These are phyloP conservation scores for Caenorhabditis latens DNA, from an alignment of 1,140 invertebrate genomes.

Conservation along the genomic window DNA sequence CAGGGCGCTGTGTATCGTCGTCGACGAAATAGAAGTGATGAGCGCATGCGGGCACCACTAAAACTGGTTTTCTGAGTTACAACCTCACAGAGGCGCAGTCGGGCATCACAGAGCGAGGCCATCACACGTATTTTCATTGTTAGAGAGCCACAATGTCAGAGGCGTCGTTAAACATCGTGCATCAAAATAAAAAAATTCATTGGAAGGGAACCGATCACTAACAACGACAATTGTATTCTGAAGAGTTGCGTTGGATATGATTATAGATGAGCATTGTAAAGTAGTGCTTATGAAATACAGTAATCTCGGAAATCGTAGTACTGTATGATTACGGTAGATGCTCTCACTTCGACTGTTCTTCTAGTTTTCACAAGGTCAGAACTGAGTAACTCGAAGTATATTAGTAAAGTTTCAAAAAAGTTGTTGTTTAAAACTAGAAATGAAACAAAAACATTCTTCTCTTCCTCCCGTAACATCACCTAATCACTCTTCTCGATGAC, in stretches of 20 bases:
- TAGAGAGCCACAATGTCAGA: background rate
- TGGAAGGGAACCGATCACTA: background rate
- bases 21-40: constrained; percentile 33
- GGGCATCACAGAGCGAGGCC: constrained; percentile 42
- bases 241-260: background rate
- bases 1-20: constrained; percentile 1
- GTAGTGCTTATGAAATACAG: too few species aligned
- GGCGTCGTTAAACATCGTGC: constrained; percentile 8
- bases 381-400: too few species aligned
- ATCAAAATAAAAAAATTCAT: constrained; percentile 13
- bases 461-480: background rate
- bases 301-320: too few species aligned
- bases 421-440: background rate
- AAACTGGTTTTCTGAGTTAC: constrained; percentile 55
- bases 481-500: constrained; percentile 37
- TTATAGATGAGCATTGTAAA: background rate
- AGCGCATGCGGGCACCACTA: constrained; percentile 52
- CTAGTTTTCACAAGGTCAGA: too few species aligned
- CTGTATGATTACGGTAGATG: too few species aligned
- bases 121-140: constrained; percentile 28
- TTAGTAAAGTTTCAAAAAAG: too few species aligned
- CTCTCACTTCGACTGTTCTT: too few species aligned
- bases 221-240: background rate
- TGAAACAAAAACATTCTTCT: background rate
- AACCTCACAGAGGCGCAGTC: background rate